Evolutionary conservation across 2,113 vertebrate species (phyloP).

Genomic region (Zosterops hypoxanthus): DNA sequence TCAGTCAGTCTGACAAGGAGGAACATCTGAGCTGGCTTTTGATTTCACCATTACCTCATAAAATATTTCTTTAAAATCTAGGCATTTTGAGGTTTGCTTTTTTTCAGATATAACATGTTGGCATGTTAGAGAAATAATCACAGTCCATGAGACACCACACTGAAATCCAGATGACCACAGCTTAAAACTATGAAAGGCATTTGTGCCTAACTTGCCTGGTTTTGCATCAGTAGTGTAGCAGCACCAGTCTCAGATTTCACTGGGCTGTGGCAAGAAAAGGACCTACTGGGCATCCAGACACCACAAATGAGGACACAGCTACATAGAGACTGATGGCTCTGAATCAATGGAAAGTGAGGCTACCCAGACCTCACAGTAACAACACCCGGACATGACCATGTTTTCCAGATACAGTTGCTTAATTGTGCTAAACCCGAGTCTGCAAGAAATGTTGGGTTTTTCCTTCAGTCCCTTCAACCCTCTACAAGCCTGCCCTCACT

Average conservation of each 20-base stretch:
- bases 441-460: not conserved
- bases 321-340: accelerated
- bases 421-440: not conserved
- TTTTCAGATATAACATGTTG: not conserved
- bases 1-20: not conserved
- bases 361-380: not conserved
- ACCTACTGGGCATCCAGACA: not conserved
- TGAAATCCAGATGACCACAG: not conserved
- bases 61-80: not conserved
- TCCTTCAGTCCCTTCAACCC: not conserved
- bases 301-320: accelerated
- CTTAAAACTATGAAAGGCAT: not conserved
- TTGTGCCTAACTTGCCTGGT: not conserved
- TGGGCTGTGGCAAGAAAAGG: not conserved
- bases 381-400: accelerated
- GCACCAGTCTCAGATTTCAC: not conserved
- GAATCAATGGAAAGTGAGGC: accelerated
- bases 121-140: not conserved
- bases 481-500: not conserved
- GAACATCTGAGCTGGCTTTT: not conserved
- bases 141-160: not conserved
- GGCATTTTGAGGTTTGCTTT: not conserved
- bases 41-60: not conserved
- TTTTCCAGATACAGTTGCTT: not conserved
- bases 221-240: not conserved